phyloP scores from a whole-genome alignment of 2,113 vertebrate genomes.

The Tor tambroides region DNA sequence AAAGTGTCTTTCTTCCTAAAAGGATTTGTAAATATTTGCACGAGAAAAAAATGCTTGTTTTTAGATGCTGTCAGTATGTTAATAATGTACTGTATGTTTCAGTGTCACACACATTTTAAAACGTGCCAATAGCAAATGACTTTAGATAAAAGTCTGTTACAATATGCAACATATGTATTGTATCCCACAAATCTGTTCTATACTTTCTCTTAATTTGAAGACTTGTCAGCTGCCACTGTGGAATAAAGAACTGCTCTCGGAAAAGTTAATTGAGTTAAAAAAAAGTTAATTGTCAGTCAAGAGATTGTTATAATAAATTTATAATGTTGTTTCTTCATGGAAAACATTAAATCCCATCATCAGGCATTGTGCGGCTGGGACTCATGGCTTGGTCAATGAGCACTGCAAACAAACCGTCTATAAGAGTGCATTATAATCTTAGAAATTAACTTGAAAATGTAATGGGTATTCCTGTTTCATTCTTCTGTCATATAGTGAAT shows the following conservation, averaged over 20 bases:
- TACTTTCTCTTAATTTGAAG: not conserved
- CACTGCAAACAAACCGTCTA: not conserved
- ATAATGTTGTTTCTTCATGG: constrained; percentile 27
- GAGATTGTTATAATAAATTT: constrained; percentile 23
- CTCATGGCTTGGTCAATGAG: not conserved
- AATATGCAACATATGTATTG: not conserved
- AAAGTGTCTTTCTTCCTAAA: not conserved
- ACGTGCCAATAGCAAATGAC: not conserved
- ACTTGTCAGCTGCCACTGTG: constrained; percentile 18
- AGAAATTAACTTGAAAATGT: constrained; percentile 25
- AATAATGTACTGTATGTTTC: not conserved
- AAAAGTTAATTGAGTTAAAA: constrained; percentile 40
- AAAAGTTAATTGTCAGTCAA: constrained; percentile 30
- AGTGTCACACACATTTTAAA: not conserved
- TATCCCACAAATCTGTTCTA: not conserved
- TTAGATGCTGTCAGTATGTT: not conserved
- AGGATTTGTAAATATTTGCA: not conserved
- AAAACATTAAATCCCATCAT: constrained; percentile 7
- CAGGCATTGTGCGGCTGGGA: not conserved
- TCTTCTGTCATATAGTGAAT: constrained; percentile 13
- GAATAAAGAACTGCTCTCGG: not conserved
- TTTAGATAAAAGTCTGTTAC: not conserved
- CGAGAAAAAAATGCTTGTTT: not conserved
- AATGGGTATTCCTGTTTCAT: constrained; percentile 5
- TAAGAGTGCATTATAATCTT: not conserved